Evolutionary conservation across 2,888 invertebrate genomes (phyloP).

Genomic region (Melinaea marsaeus): DNA sequence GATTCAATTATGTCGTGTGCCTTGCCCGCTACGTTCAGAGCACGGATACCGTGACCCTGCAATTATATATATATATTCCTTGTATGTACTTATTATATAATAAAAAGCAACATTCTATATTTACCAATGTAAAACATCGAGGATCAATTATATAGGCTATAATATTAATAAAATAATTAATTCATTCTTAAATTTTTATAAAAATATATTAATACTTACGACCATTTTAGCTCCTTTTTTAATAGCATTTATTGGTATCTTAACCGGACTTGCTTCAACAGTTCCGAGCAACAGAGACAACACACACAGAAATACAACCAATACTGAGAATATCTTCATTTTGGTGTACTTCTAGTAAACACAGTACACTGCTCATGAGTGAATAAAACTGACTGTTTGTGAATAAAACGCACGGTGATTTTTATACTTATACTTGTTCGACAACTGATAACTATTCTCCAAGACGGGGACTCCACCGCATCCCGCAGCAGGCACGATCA

Average conservation of each 20-base stretch:
- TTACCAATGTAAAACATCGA: too few relatives aligned
- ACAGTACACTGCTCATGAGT: not conserved
- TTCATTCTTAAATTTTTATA: not conserved
- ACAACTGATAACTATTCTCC: not conserved
- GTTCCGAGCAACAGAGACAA: constrained; percentile 25
- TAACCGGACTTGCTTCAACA: constrained; percentile 40
- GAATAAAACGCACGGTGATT: constrained; percentile 1
- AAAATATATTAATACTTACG: constrained; percentile 37
- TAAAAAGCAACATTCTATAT: too few relatives aligned
- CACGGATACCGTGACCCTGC: constrained; percentile 49
- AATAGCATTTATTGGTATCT: constrained; percentile 44
- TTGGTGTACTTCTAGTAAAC: constrained; percentile 1
- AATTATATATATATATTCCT: constrained; percentile 21
- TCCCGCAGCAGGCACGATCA: constrained; percentile 10
- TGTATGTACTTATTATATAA: too few relatives aligned
- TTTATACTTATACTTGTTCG: constrained; percentile 1
- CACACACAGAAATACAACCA: constrained; percentile 18
- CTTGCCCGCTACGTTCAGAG: constrained; percentile 49
- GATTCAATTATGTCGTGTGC: constrained; percentile 46
- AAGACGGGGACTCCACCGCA: constrained; percentile 28
- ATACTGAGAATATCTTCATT: constrained; percentile 30
- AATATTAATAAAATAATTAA: too few relatives aligned
- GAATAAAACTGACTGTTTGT: not conserved
- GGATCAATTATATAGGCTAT: too few relatives aligned
- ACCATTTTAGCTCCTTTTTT: constrained; percentile 44